Base-by-base conservation (phyloP, 1,140 invertebrate genomes). In the Pseudomyrmex pallidus region DNA sequence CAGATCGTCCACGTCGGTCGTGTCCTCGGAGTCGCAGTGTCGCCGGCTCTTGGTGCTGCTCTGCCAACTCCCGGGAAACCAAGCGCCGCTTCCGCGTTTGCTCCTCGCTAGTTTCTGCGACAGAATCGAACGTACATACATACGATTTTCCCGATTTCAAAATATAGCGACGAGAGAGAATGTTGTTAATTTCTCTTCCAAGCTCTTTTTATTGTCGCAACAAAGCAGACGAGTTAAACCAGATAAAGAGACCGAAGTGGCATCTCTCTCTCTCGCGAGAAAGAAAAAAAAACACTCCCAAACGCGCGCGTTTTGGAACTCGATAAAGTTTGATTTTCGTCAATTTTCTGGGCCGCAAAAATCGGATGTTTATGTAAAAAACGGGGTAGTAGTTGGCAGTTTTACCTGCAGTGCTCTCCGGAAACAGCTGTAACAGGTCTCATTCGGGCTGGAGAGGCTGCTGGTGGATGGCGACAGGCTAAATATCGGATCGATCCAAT, bases 341-440 rank as follows among this genome's bases (percentile, higher is more conserved):
- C 12, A 59, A 22, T 2, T 48, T 9, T 2, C 48, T n/a, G 1
- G 50, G 10, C 12, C 48, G 2, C 35, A 70, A 70, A 70, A 80
- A 35, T 76, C 5, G 5, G 5, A 35, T 5, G 20, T 80, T 61
- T 48, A n/a, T 59, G 13, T 15, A 52, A 22, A 0, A 22, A 0
- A 56, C 25, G n/a, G n/a, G n/a, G n/a, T n/a, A 25, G 25, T 22
- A 22, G 13, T 25, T 20, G 25, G 4, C 5, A 35, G 35, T 90
- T 94, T 90, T 94, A 96, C 96, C 94, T 98, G 97, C 54, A 99
- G 95, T 7, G 98, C 98, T 88, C 97, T 95, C 63, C 98, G 95
- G 4, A 99, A 98, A 91, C 98, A 99, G 90, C 97, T 98, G 94
- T 99, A 99, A 91, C 98, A 99, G 7, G 98, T 98, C 94, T 98